Percentiles rank a stretch among this genome's conserved stretches.
phyloP scores from a whole-genome alignment of 2,797 vertebrate genomes.

The Bradypodion ventrale region DNA sequence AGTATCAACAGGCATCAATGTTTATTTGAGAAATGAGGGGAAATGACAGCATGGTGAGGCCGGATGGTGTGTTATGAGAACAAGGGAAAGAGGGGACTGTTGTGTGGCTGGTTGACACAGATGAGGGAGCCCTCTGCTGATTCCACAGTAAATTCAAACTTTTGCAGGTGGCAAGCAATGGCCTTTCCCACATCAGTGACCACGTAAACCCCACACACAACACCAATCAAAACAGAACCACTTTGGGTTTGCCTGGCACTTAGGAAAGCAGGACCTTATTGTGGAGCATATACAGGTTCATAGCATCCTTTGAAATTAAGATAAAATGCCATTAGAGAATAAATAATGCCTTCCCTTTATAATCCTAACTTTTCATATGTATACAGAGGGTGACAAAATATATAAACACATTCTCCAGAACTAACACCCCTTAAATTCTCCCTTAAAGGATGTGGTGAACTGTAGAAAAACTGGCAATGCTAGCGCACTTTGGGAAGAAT shows the following conservation, averaged over 20 bases:
- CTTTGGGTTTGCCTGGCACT: neutral
- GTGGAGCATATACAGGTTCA: slow-evolving; percentile 53
- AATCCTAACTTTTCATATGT: too few species aligned
- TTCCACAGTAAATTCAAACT: slow-evolving; percentile 44
- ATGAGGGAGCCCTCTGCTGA: slow-evolving; percentile 86
- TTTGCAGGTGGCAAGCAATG: neutral
- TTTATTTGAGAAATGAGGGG: slow-evolving; percentile 47
- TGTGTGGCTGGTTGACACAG: slow-evolving; percentile 59
- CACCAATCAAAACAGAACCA: neutral
- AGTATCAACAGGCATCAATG: slow-evolving; percentile 42
- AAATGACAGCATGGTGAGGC: slow-evolving; percentile 47
- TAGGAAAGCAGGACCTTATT: slow-evolving; percentile 22
- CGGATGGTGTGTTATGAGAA: neutral
- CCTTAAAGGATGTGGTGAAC: too few species aligned
- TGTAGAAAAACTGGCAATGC: too few species aligned
- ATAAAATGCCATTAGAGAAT: slow-evolving; percentile 51
- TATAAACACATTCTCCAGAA: too few species aligned
- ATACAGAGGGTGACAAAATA: too few species aligned
- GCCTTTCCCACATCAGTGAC: neutral
- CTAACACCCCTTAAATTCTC: too few species aligned
- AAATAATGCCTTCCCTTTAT: slow-evolving; percentile 28
- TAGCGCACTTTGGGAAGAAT: too few species aligned
- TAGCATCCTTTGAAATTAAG: slow-evolving; percentile 42
- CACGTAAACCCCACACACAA: accelerated
- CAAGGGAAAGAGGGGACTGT: accelerated